Evolutionary conservation across 2,888 invertebrate genomes (phyloP).

Genomic region (Cheilosia grossa): DNA sequence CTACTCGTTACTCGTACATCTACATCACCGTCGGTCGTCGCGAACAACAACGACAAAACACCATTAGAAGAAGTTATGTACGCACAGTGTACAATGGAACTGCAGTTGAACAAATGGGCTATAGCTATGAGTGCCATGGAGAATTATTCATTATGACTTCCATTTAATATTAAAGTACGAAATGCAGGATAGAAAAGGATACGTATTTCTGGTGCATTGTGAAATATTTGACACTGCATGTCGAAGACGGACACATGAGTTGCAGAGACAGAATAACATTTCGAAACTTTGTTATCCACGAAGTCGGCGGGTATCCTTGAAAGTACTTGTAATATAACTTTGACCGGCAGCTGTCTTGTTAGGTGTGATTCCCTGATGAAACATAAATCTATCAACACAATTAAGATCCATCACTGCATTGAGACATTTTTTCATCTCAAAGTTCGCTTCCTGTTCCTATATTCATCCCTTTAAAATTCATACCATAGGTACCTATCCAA

Average conservation of each 20-base stretch:
- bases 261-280: too few relatives aligned
- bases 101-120: conserved; percentile 29
- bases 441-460: too few relatives aligned
- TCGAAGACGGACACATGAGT: neutral
- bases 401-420: too few relatives aligned
- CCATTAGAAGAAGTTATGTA: conserved; percentile 18
- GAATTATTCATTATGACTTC: conserved; percentile 38
- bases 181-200: neutral
- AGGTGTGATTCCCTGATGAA: too few relatives aligned
- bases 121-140: neutral
- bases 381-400: too few relatives aligned
- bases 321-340: too few relatives aligned
- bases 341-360: too few relatives aligned
- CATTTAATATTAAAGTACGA: conserved; percentile 6
- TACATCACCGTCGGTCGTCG: neutral
- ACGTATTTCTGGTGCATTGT: neutral
- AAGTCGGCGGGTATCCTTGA: too few relatives aligned
- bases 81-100: conserved; percentile 23
- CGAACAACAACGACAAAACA: conserved; percentile 21
- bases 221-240: neutral
- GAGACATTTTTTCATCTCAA: too few relatives aligned
- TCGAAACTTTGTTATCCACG: too few relatives aligned
- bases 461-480: too few relatives aligned
- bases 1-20: neutral
- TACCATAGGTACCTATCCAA: too few relatives aligned